Percentiles rank a stretch among this genome's conserved stretches.
phyloP scores from a whole-genome alignment of 2,113 vertebrate species.

The Mus spicilegus region DNA sequence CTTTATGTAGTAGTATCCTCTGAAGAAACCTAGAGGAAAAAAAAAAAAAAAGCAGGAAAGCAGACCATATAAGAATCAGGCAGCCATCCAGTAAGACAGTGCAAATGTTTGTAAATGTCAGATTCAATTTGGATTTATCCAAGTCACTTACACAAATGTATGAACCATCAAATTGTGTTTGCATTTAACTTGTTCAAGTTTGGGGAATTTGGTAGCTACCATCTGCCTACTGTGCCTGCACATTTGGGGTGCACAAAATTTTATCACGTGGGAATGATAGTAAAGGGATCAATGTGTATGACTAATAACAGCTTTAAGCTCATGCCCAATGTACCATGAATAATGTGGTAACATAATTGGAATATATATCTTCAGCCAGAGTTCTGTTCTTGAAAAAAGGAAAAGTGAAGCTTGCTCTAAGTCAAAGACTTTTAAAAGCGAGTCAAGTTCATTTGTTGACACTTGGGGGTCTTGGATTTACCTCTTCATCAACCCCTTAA shows the following conservation, averaged over 20 bases:
- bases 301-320: conserved; percentile 70
- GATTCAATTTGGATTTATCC: conserved; percentile 78
- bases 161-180: conserved; percentile 80
- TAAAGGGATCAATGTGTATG: conserved; percentile 82
- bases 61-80: conserved; percentile 11
- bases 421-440: conserved; percentile 13
- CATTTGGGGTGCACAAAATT: conserved; percentile 74
- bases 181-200: conserved; percentile 76
- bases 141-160: conserved; percentile 79
- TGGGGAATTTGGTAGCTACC: conserved; percentile 68
- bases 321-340: neutral
- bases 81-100: conserved; percentile 34
- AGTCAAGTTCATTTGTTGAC: neutral
- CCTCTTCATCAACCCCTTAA: conserved; percentile 66
- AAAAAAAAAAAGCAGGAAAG: neutral
- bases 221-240: conserved; percentile 82
- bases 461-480: conserved; percentile 61
- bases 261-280: conserved; percentile 78
- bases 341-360: conserved; percentile 1
- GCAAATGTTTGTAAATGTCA: conserved; percentile 79
- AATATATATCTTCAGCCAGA: neutral
- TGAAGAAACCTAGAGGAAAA: conserved; percentile 34
- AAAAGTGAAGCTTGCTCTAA: neutral
- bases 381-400: neutral
- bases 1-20: neutral